Base-by-base conservation (phyloP, 1,140 invertebrate genomes). In the Helicoverpa armigera region DNA sequence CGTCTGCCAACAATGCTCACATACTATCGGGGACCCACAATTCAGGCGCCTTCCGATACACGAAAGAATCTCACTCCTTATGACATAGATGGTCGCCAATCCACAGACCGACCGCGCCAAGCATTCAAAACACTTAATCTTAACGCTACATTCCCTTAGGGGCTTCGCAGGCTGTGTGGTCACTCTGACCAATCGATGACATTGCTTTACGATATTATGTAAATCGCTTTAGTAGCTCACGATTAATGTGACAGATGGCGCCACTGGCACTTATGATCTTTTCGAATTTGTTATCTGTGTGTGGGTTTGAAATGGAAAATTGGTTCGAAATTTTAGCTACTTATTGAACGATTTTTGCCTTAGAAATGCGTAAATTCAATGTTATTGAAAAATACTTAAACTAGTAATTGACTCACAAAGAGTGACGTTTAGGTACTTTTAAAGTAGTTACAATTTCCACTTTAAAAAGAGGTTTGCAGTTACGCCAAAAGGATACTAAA, bases 181-280 rank as follows among this genome's bases (percentile, higher is more conserved):
- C 14, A 70, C 14, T 50, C 31, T 70, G 53, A 51, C n/a, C 16
- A n/a, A 70, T 70, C 67, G 50, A 70, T 70, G 67, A 70, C 50
- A 70, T 70, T 53, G 23, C 67, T 31, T 70, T 70, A 54, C 50
- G 50, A 53, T 54, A 70, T 54, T 70, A 70, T 70, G 67, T 70
- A 29, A 70, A 70, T 70, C 50, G 50, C 50, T 70, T 50, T 70
- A 70, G 50, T 70, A 70, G 67, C 18, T 70, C 18, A 54, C 53
- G 50, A 54, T 4, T 70, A 70, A 70, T 70, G 50, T 53, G 48
- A 29, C 67, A 53, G 67, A 70, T 70, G 67, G 67, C 67, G 67
- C 67, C 67, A 70, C 67, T 54, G 13, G 18, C 29, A 31, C 50
- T 31, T 54, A 53, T 48, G 67, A 70, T 18, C 18, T 53, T 54